phyloP scores from a whole-genome alignment of 2,113 vertebrate genomes.

The Crotalus viridis region DNA sequence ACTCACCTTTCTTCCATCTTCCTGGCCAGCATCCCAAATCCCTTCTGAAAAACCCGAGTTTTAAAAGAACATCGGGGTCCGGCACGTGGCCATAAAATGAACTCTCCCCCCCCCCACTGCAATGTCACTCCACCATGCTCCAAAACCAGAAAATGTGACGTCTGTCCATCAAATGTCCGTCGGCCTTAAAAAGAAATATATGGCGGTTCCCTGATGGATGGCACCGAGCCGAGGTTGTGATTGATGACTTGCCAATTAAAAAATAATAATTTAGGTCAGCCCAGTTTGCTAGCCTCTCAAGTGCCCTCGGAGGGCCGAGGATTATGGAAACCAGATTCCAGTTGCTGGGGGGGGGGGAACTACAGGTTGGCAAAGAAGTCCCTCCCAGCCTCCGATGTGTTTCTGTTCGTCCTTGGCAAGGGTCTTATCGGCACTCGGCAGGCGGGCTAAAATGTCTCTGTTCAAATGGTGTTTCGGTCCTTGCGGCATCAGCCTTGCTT shows the following conservation, averaged over 20 bases:
- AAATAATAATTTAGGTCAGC: neutral
- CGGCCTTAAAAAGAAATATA: neutral
- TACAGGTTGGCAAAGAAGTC: neutral
- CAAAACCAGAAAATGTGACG: neutral
- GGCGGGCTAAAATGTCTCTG: neutral
- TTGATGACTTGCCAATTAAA: neutral
- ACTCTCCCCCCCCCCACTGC: neutral
- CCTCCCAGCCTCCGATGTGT: accelerated
- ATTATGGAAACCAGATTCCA: neutral
- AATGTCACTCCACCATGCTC: neutral
- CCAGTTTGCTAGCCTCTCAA: neutral
- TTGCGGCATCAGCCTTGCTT: neutral
- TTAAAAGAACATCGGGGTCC: neutral
- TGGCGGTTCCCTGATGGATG: neutral
- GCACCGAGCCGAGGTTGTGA: neutral
- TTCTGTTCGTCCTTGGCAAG: neutral
- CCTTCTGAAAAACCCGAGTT: neutral
- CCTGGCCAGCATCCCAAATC: neutral
- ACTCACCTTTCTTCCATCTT: neutral
- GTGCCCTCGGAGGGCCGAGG: neutral
- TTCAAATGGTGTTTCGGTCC: neutral
- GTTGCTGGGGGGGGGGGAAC: neutral
- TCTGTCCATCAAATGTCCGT: neutral
- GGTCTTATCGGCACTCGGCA: neutral
- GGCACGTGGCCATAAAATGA: neutral